A percentile compares a stretch with the other conserved stretches of the same genome.
Conservation (phyloP, 2,888 invertebrate genomes). For the Scaptodrosophila latifasciaeformis region DNA sequence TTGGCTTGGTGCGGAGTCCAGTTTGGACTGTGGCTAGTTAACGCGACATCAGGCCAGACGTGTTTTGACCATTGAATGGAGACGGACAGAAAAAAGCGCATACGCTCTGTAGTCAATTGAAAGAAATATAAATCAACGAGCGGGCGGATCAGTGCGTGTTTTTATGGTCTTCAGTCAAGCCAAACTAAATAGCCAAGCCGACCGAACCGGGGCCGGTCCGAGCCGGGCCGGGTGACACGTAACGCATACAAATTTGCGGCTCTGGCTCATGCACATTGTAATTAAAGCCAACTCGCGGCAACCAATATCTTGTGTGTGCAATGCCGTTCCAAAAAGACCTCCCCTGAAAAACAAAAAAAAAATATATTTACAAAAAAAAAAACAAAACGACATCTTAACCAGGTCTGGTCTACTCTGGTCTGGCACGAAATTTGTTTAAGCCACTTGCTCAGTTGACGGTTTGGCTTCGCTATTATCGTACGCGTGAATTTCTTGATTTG, state of each 20-base stretch:
- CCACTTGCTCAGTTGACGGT: not conserved
- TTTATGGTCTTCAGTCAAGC: slow-evolving; percentile 12
- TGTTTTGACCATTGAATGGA: slow-evolving; percentile 36
- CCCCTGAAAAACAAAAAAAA: not conserved
- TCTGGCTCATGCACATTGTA: slow-evolving; percentile 21
- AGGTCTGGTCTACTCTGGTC: not conserved
- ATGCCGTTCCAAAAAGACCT: no score
- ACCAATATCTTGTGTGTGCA: slow-evolving; percentile 21
- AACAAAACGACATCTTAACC: no score
- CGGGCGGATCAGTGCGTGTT: slow-evolving; percentile 43
- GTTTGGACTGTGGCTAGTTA: not conserved
- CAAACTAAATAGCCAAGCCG: not conserved
- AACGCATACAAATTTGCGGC: slow-evolving; percentile 48
- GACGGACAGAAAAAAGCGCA: not conserved
- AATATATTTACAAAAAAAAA: no score
- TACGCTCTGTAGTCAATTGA: no score
- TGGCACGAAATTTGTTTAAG: not conserved
- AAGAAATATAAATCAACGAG: no score
- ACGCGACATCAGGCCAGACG: slow-evolving; percentile 36
- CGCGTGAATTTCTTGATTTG: not conserved
- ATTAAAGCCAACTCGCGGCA: slow-evolving; percentile 29
- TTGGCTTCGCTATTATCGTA: not conserved
- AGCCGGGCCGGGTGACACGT: slow-evolving; percentile 26
- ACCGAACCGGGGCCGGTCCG: no score
- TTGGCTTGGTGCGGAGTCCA: not conserved